Evolutionary conservation across 2,888 invertebrate genomes (phyloP), one percentile per base, ranked within the genome.

Genomic region (Cosmorhoe ocellata): DNA sequence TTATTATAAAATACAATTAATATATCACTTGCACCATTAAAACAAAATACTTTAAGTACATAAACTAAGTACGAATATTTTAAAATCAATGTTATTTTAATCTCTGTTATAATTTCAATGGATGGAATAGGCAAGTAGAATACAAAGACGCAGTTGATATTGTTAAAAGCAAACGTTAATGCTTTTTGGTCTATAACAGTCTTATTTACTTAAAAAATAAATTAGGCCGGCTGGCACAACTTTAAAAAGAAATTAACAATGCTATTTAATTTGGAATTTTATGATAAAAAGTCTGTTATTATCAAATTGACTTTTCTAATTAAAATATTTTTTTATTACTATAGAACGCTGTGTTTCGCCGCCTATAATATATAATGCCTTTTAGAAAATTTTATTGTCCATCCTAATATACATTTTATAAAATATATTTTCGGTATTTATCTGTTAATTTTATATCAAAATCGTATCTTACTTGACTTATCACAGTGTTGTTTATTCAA

Each of bases 111-210:
- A 22, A 38, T 33, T 43, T 49, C 31, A 45, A 31, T 64, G 70
- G 66, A 69, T 64, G 69, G 64, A 68, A 61, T 56, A 32, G 36
- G 26, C 51, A 53, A 56, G 63, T 54, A 53, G 49, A 56, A 38
- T 55, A 56, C 49, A 42, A 42, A 45, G 58, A 55, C 43, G 39
- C 24, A 32, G 43, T 30, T 18, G 22, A 45, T 39, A 46, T 51
- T 49, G 47, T 33, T 22, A 48, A 28, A 57, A 54, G 53, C 30
- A 61, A 74, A 66, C 61, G 67, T 68, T 66, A 63, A 52, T 68
- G 71, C 74, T 72, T 78, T 80, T 77, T 78, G 76, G 75, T 75
- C 66, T 48, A 30, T 22, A n/a, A 59, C 78, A 79, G 78, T 78
- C 79, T 80, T 76, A 45, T 49, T 24, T 36, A 51, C 57, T 56